These are phyloP conservation scores for Lophius americanus DNA, from an alignment of 2,797 vertebrate species.

Conservation along the genomic window DNA sequence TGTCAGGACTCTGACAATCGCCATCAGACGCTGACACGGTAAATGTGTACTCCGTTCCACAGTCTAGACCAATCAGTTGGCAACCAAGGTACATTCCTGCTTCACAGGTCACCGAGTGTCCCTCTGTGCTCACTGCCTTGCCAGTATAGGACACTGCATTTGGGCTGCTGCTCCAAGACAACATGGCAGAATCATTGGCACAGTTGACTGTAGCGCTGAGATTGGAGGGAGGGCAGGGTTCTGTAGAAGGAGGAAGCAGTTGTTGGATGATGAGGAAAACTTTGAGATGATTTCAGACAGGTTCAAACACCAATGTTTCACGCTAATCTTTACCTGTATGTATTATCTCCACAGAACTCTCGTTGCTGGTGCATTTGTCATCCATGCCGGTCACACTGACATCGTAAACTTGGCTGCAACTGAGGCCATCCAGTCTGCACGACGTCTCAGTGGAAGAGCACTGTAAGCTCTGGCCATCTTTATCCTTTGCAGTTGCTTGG, in stretches of 20 bases:
- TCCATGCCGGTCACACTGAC: slow-evolving; percentile 68
- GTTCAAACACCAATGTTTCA: not conserved
- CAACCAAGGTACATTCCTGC: slow-evolving; percentile 44
- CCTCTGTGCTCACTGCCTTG: slow-evolving; percentile 61
- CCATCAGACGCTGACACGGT: slow-evolving; percentile 74
- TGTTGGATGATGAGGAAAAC: not conserved
- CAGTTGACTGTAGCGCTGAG: slow-evolving; percentile 67
- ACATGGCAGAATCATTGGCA: slow-evolving; percentile 50
- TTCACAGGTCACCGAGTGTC: slow-evolving; percentile 64
- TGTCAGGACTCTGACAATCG: slow-evolving; percentile 70
- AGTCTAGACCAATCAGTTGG: slow-evolving; percentile 66
- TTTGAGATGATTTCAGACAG: not conserved
- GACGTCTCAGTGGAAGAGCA: slow-evolving; percentile 65
- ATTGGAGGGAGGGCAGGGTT: slow-evolving; percentile 76
- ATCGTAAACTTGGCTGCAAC: slow-evolving; percentile 77
- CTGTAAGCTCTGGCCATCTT: slow-evolving; percentile 25
- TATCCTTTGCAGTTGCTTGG: slow-evolving; percentile 46
- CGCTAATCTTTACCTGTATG: slow-evolving; percentile 62
- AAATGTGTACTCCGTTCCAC: slow-evolving; percentile 77
- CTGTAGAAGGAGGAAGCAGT: slow-evolving; percentile 56
- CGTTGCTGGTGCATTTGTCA: slow-evolving; percentile 68
- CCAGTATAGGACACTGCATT: slow-evolving; percentile 74
- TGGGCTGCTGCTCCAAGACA: slow-evolving; percentile 73
- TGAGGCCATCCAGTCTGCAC: slow-evolving; percentile 69
- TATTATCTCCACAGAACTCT: slow-evolving; percentile 53